phyloP scores from a whole-genome alignment of 2,888 invertebrate genomes.

The Cantharis nigra region DNA sequence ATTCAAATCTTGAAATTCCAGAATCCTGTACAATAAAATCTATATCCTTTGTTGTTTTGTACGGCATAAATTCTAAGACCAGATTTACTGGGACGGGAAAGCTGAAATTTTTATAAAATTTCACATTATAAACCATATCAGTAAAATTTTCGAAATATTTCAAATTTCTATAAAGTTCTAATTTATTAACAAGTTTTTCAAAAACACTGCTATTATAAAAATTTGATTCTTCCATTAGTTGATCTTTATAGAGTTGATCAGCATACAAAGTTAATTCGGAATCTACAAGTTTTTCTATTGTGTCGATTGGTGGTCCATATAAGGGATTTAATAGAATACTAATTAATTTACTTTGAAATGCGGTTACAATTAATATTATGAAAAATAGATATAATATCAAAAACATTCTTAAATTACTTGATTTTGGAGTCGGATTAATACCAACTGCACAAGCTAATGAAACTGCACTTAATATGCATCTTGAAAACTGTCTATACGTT shows the following conservation, averaged over 20 bases:
- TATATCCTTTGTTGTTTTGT: not conserved
- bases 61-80: not conserved
- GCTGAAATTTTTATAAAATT: not conserved
- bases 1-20: not conserved
- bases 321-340: not conserved
- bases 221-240: not conserved
- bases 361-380: not conserved
- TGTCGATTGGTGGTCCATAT: not conserved
- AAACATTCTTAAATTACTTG: not conserved
- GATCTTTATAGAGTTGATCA: not conserved
- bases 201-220: not conserved
- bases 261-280: not conserved
- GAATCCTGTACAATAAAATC: not conserved
- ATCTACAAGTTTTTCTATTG: not conserved
- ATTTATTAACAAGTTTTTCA: not conserved
- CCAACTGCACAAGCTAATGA: not conserved
- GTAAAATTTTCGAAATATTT: not conserved
- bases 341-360: not conserved
- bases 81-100: not conserved
- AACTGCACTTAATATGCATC: not conserved
- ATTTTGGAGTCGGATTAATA: not conserved
- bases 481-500: not conserved
- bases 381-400: not conserved
- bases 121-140: not conserved
- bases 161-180: too few species aligned